phyloP scores from a whole-genome alignment of 2,113 vertebrate species.

The Pygoscelis antarcticus region DNA sequence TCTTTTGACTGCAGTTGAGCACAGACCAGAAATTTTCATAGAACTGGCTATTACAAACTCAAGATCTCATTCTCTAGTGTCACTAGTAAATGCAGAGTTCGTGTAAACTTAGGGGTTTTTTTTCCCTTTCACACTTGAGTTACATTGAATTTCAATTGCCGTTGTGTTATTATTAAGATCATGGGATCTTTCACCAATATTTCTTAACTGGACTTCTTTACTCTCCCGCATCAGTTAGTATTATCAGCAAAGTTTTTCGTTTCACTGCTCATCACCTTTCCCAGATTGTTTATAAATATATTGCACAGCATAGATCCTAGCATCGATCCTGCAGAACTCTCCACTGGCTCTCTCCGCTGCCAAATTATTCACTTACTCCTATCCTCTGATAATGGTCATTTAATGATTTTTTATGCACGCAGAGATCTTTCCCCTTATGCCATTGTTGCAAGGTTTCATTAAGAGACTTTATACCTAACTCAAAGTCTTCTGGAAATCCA shows the following conservation, averaged over 20 bases:
- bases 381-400: rapidly evolving
- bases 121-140: neutral
- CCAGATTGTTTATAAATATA: neutral
- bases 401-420: neutral
- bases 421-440: neutral
- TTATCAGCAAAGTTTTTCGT: neutral
- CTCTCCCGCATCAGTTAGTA: neutral
- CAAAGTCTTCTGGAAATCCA: neutral
- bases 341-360: neutral
- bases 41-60: neutral
- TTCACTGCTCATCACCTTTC: neutral
- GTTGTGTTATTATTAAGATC: neutral
- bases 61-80: neutral
- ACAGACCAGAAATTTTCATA: neutral
- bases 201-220: neutral
- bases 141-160: neutral
- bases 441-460: neutral
- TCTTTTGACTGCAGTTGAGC: neutral
- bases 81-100: neutral
- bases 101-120: neutral
- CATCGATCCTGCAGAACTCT: neutral
- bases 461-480: neutral
- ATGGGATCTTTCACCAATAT: neutral
- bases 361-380: neutral
- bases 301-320: neutral